Base-by-base conservation (phyloP, 2,797 vertebrate species). In the Halcyon smyrnensis region DNA sequence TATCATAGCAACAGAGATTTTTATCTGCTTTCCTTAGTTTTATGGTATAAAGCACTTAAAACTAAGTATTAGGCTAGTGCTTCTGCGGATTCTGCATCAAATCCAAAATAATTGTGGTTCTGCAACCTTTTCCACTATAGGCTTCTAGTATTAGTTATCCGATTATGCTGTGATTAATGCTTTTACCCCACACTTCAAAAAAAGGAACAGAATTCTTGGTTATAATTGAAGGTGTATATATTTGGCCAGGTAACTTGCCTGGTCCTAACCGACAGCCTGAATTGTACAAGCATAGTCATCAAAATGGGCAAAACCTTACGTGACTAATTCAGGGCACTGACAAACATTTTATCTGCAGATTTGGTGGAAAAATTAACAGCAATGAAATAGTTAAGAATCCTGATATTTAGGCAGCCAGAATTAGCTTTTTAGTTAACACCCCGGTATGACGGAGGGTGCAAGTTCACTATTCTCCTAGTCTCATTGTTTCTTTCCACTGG, bases 401-500 rank as follows among this genome's bases (percentile, higher is more conserved):
- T 85, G 53, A n/a, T 70, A 56, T 92, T 80, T 32, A 43, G 43
- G 30, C 45, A 83, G 64, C 62, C 71, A 62, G 53, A 93, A 95
- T 4, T 62, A 71, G 41, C 21, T 89, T 95, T 97, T 90, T 54
- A 71, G 28, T 93, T 93, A 93, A 46, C 50, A 78, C 28, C 15
- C 53, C 36, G 46, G 1, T 87, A 89, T 92, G 91, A 92, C 24
- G 48, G 51, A 84, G 74, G 37, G 34, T 82, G 20, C 65, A 90
- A 77, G 64, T 93, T 95, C 81, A 53, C 85, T 28, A 7, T 84
- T 88, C 60, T 88, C 65, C 37, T 90, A 43, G 32, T 84, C 73
- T 84, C 50, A 91, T 89, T 95, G 88, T 96, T 95, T 94, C 69
- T 86, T 92, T 84, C 57, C 45, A 59, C 57, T 89, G 84, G 36